Conservation (phyloP, 2,888 invertebrate genomes). For the Hecatera dysodea region DNA sequence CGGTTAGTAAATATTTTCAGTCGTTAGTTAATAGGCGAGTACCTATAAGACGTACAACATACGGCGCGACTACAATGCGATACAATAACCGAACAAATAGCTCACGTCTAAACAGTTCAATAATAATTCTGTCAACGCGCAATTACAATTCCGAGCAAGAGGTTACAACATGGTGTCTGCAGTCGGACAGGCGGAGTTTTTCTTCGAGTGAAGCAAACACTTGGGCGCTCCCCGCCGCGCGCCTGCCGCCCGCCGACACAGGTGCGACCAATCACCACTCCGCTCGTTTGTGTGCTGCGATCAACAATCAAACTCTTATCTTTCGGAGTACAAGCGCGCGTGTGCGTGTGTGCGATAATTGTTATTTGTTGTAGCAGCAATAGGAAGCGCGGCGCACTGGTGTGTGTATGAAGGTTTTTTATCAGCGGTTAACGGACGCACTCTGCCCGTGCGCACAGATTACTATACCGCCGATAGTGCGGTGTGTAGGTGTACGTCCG, state of each 20-base stretch:
- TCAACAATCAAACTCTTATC: conserved; percentile 78
- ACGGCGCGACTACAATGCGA: conserved; percentile 52
- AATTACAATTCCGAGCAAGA: conserved; percentile 69
- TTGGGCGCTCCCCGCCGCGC: conserved; percentile 54
- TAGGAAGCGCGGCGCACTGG: conserved; percentile 76
- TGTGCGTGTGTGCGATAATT: conserved; percentile 80
- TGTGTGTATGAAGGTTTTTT: conserved; percentile 79
- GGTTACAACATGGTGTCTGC: conserved; percentile 75
- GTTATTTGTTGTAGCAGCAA: conserved; percentile 78
- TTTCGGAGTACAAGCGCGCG: conserved; percentile 65
- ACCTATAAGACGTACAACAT: conserved; percentile 30
- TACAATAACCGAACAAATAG: conserved; percentile 64
- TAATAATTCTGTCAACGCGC: conserved; percentile 70
- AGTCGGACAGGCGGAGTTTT: conserved; percentile 77
- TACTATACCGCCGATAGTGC: conserved; percentile 71
- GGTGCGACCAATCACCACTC: conserved; percentile 83
- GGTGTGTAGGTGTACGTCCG: conserved; percentile 85
- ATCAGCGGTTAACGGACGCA: conserved; percentile 86
- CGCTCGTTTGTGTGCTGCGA: conserved; percentile 70
- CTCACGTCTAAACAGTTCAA: conserved; percentile 64
- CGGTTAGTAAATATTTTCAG: conserved; percentile 25
- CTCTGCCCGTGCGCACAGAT: conserved; percentile 81
- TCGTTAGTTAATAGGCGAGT: conserved; percentile 44
- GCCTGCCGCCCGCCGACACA: conserved; percentile 70
- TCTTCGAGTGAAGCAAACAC: conserved; percentile 67